phyloP scores from a whole-genome alignment of 2,797 vertebrate genomes.

The Rhinichthys osculus region DNA sequence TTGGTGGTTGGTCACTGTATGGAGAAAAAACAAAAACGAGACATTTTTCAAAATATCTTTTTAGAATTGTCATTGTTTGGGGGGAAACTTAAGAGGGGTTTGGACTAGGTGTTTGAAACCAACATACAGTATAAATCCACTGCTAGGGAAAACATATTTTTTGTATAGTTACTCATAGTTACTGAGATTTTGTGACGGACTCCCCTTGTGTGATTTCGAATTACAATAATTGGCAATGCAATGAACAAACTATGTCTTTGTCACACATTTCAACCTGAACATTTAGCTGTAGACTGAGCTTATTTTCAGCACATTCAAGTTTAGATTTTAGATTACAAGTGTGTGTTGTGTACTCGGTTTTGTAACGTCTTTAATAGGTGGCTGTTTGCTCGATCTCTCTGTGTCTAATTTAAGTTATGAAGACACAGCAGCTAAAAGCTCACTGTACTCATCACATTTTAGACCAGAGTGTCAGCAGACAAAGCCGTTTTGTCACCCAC shows the following conservation, averaged over 20 bases:
- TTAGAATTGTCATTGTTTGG: neutral
- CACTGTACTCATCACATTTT: conserved; percentile 45
- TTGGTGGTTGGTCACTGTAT: neutral
- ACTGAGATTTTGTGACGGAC: no score
- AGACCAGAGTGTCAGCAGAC: conserved; percentile 48
- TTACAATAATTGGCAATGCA: no score
- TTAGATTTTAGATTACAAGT: conserved; percentile 9
- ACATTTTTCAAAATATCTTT: neutral
- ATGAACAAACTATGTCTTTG: conserved; percentile 18
- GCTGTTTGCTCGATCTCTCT: neutral
- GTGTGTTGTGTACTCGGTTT: neutral
- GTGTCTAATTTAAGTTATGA: neutral
- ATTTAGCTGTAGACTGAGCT: neutral
- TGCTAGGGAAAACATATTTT: no score
- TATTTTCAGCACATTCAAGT: conserved; percentile 22
- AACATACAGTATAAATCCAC: no score
- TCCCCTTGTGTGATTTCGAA: no score
- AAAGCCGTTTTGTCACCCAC: conserved; percentile 56
- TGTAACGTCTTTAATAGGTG: neutral
- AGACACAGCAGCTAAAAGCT: conserved; percentile 25
- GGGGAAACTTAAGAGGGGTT: no score
- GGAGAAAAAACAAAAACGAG: neutral
- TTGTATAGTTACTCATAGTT: no score
- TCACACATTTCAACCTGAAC: neutral
- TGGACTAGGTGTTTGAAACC: no score